Base-by-base conservation (phyloP, 2,113 vertebrate genomes). In the Lophotis ruficrista region DNA sequence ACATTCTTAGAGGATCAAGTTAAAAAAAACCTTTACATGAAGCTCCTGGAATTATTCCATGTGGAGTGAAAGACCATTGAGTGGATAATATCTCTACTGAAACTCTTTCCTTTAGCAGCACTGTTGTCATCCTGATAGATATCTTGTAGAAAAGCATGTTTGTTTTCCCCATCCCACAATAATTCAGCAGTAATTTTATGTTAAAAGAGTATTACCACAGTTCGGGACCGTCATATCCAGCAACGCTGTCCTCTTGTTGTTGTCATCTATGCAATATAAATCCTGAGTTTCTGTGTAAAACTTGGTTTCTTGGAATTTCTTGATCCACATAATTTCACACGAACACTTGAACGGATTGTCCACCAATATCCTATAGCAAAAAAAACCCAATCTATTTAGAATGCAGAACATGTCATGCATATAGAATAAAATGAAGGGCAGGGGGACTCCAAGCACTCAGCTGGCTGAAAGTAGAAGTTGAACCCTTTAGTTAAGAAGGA, bases 311-410 rank as follows among this genome's bases (percentile, higher is more conserved):
- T 99, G 97, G 97, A 98, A 98, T 93, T 99, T 98, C 96, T 99
- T 99, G 98, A 99, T 98, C 99, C 99, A 99, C 98, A 99, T 98
- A 97, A 99, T 99, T 89, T 99, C 99, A 98, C 99, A 99, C 83
- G 99, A 99, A 90, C 99, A 99, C 65, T 98, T 98, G 94, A 99
- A 98, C 12, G 99, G 99, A 97, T 99, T 99, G 79, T 98, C 99
- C 80, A 98, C 96, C 96, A 99, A 93, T 97, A 99, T 97, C 94
- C 99, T 99, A 80, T 5, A 95, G 76, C 18, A 95, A 94, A 56
- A 56, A 54, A 54, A 31, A 31, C 11, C 1, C 38, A 47, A 68
- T 48, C 81, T 22, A n/a, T n/a, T 86, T 53, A 89, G 35, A 93
- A 92, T 47, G 18, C 6, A 14, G 33, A 64, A 93, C 2, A 6